Evolutionary conservation across 2,113 vertebrate species (phyloP).

Genomic region (Pandion haliaetus): DNA sequence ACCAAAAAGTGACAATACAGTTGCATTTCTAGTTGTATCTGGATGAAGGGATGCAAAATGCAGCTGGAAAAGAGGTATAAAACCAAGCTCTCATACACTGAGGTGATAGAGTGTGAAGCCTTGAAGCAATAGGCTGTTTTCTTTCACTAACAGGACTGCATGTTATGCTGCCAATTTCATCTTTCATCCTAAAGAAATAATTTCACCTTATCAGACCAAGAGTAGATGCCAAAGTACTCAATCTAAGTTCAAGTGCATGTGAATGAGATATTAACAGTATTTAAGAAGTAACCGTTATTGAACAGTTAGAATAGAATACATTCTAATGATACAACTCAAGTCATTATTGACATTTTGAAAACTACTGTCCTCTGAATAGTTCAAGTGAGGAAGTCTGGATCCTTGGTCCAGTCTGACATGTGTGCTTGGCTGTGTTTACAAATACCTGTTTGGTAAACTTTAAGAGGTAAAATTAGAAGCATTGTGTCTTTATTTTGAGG

Average conservation of each 20-base stretch:
- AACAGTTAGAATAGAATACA: background rate
- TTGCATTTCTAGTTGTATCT: background rate
- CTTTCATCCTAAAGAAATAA: background rate
- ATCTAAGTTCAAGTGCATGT: background rate
- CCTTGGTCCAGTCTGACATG: background rate
- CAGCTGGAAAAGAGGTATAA: background rate
- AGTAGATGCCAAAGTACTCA: rapidly evolving
- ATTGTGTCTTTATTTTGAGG: background rate
- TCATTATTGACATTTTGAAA: background rate
- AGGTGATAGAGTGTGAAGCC: background rate
- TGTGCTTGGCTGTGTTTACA: background rate
- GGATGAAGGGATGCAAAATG: background rate
- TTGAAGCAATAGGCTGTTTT: background rate
- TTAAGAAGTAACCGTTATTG: background rate
- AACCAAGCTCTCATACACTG: background rate
- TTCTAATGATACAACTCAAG: background rate
- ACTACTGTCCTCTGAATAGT: background rate
- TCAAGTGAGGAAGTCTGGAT: background rate
- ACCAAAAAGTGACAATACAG: background rate
- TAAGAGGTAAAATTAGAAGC: background rate
- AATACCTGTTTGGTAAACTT: background rate
- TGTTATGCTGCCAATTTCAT: background rate
- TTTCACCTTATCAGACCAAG: background rate
- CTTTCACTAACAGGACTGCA: background rate
- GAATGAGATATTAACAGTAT: background rate